Evolutionary conservation across 2,113 vertebrate genomes (phyloP).

Genomic region (Amblyornis subalaris): DNA sequence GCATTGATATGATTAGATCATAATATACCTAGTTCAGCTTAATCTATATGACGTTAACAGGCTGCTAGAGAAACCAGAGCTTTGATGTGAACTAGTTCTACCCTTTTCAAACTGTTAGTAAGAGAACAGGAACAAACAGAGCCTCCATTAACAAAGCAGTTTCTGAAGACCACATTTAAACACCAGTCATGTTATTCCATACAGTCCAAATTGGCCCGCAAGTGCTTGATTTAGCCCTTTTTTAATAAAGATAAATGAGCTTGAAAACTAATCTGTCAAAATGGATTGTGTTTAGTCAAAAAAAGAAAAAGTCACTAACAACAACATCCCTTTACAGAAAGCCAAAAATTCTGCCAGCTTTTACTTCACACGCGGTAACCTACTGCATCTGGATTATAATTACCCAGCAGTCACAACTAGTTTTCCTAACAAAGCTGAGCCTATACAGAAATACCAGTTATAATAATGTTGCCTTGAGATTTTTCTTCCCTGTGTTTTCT

Average conservation of each 20-base stretch:
- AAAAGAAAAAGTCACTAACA: background rate
- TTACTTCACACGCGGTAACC: background rate
- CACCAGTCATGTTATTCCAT: background rate
- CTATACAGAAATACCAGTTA: background rate
- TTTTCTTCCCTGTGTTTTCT: background rate
- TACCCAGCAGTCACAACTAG: constrained; percentile 7
- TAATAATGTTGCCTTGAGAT: background rate
- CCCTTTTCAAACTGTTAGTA: background rate
- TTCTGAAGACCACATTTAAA: background rate
- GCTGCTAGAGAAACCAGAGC: background rate
- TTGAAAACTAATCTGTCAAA: background rate
- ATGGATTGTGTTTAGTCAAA: background rate
- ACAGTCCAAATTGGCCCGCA: background rate
- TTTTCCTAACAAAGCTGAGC: background rate
- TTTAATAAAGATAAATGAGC: background rate
- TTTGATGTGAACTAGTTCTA: background rate
- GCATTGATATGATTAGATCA: background rate
- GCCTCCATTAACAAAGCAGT: background rate
- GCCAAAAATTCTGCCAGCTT: background rate
- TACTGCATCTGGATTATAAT: background rate
- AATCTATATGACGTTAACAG: background rate
- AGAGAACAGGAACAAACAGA: background rate
- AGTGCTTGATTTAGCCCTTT: background rate
- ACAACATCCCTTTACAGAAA: background rate
- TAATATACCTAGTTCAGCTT: background rate